Evolutionary conservation across 2,888 invertebrate species (phyloP), one percentile per base, ranked within the genome.

Genomic region (Embidobia sp.): DNA sequence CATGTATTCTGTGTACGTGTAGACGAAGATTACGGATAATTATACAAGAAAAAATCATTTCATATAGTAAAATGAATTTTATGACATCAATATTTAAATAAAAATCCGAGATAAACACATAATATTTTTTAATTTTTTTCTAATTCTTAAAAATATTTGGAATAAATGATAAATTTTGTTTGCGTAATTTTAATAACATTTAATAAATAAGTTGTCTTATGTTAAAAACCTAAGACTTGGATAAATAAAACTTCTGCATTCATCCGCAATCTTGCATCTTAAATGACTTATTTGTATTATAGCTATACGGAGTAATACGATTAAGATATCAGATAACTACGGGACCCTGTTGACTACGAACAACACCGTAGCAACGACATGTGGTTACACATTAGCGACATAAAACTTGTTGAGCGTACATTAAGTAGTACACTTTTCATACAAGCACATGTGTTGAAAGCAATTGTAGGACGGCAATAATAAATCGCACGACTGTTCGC

Each of bases 351-450:
- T 64, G 37, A 57, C 57, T 73, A 64, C 22, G 69, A 64, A 49
- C 42, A 48, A 64, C 57, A 66, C 37, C 59, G 44, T 57, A 73
- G 64, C 42, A 8, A 64, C 42, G 35, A 59, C 46, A 59, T 37
- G 37, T 46, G 40, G 19, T 57, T 73, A 73, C 48, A 77, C 51
- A 59, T 66, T 55, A 77, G 66, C 70, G 70, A 77, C 70, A 77
- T 46, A 70, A 69, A 66, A 70, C 53, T 48, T 48, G 18, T 46
- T 44, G 26, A 59, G 15, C 46, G 40, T 63, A 67, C 55, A 67
- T 53, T 53, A 29, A 53, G 6, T 61, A 46, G 29, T 74, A 77
- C 40, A 67, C 63, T 73, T 66, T 61, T 61, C n/a, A n/a, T n/a
- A n/a, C 49, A 73, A 77, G 72, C 77, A 67, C 57, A 67, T 55